Evolutionary conservation across 2,888 invertebrate species (phyloP).

Genomic region (Agrochola lychnidis): DNA sequence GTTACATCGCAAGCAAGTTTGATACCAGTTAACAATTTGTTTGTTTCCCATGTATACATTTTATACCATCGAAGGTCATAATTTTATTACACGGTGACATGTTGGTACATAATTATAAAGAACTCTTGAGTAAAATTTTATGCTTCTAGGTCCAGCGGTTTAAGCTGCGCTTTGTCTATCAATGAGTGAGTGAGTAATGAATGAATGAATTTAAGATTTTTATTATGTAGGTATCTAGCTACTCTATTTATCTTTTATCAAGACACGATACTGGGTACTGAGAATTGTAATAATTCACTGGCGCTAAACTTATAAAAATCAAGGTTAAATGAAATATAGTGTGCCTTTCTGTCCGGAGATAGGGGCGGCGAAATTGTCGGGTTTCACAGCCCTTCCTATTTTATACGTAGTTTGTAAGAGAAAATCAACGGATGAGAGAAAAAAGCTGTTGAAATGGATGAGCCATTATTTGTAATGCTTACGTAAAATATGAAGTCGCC

Average conservation of each 20-base stretch:
- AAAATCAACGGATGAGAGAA: neutral
- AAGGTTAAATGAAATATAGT: constrained; percentile 46
- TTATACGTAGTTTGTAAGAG: constrained; percentile 54
- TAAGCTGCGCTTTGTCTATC: too few relatives aligned
- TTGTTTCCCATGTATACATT: too few relatives aligned
- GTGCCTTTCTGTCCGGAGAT: constrained; percentile 46
- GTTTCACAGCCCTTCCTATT: constrained; percentile 41
- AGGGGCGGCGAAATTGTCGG: constrained; percentile 54
- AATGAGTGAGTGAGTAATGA: too few relatives aligned
- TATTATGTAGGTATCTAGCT: neutral
- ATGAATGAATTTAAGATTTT: too few relatives aligned
- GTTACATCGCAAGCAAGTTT: too few relatives aligned
- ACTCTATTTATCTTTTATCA: neutral
- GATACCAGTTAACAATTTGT: too few relatives aligned
- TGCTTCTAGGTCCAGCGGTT: too few relatives aligned
- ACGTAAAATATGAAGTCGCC: neutral
- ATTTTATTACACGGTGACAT: too few relatives aligned
- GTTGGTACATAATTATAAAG: too few relatives aligned
- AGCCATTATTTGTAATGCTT: neutral
- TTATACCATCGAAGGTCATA: too few relatives aligned
- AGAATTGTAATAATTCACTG: neutral
- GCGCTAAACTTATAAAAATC: constrained; percentile 48
- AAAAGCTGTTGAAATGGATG: constrained; percentile 19
- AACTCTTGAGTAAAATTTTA: too few relatives aligned
- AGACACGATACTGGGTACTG: neutral